Evolutionary conservation across 1,140 invertebrate species (phyloP).

Genomic region (Drosophila melanogaster): Release_6_plus_ISO1_MT NT_033777.3:19675501-19676000

Average conservation of each 20-base stretch:
- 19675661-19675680: not conserved
- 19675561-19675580: not conserved
- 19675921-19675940: conserved; percentile 11
- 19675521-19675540: not conserved
- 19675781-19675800: not conserved
- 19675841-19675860: conserved; percentile 26
- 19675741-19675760: not conserved
- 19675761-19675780: not conserved
- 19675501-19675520: not conserved
- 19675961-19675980: conserved; percentile 69
- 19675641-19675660: not conserved
- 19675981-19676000: conserved; percentile 67
- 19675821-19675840: conserved; percentile 21
- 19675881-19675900: conserved; percentile 46
- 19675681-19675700: too few species aligned
- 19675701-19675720: not conserved
- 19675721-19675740: not conserved
- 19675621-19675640: too few species aligned
- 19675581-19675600: not conserved
- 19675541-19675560: not conserved
- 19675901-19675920: conserved; percentile 41
- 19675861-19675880: conserved; percentile 23
- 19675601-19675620: not conserved
- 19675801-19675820: conserved; percentile 27
- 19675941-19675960: conserved; percentile 15